phyloP scores from a whole-genome alignment of 2,888 invertebrate genomes.

The Melipona beecheii region DNA sequence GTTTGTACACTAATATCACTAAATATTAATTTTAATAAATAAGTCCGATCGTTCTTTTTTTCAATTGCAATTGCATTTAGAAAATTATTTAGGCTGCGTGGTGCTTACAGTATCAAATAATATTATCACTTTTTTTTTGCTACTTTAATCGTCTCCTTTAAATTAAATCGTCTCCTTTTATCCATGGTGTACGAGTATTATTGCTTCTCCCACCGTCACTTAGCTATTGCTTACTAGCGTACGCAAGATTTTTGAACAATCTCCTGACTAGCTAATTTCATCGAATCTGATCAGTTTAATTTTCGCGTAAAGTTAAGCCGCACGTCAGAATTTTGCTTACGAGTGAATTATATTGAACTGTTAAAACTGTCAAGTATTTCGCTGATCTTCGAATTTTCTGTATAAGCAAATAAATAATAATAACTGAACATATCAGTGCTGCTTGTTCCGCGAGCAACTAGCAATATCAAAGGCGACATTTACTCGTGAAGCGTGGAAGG shows the following conservation, averaged over 20 bases:
- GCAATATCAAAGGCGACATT: conserved; percentile 46
- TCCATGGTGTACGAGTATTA: neutral
- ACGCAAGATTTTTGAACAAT: no score
- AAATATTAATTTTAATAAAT: neutral
- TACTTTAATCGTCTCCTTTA: neutral
- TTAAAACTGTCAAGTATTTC: no score
- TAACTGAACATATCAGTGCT: neutral
- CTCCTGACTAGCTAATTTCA: no score
- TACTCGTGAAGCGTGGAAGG: conserved; percentile 61
- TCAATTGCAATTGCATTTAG: neutral
- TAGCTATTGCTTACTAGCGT: neutral
- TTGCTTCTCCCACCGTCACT: neutral
- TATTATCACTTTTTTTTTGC: neutral
- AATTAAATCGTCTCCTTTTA: neutral
- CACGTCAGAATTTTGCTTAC: no score
- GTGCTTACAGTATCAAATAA: no score
- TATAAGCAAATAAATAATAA: neutral
- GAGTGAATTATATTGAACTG: no score
- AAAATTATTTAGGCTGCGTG: neutral
- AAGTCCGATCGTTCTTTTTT: no score
- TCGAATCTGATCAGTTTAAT: no score
- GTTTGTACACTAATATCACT: no score
- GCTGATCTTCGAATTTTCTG: no score
- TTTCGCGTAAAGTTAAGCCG: no score
- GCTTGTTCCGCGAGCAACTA: conserved; percentile 20